Conservation (phyloP, 2,797 vertebrate species). For the Phrynocephalus guinanensis region DNA sequence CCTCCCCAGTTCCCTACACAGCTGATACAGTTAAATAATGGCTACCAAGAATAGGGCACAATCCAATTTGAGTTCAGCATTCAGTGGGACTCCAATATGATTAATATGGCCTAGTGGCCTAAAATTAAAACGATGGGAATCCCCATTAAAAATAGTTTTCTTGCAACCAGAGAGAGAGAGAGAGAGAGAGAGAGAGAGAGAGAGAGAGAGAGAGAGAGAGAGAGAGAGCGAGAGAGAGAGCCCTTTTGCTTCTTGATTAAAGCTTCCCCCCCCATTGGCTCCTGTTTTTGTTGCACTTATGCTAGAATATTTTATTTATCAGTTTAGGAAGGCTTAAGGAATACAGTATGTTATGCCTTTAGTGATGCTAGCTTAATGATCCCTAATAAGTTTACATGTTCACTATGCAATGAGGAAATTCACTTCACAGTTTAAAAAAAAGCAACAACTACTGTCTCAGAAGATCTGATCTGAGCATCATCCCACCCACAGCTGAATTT, state of each 20-base stretch:
- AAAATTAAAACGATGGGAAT: background rate
- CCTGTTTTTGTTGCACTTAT: conserved; percentile 20
- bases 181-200: too few species aligned
- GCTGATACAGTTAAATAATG: conserved; percentile 38
- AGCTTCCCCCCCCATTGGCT: background rate
- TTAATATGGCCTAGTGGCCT: background rate
- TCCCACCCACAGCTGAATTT: conserved; percentile 67
- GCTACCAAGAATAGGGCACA: background rate
- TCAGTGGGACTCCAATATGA: conserved; percentile 22
- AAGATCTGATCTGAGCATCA: conserved; percentile 52
- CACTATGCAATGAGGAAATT: conserved; percentile 79
- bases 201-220: too few species aligned
- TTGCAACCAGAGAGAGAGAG: background rate
- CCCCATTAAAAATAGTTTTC: conserved; percentile 17
- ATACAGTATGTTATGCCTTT: conserved; percentile 52
- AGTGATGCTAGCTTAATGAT: conserved; percentile 62
- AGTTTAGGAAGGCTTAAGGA: conserved; percentile 50
- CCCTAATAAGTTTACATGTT: conserved; percentile 75
- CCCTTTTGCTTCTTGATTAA: background rate
- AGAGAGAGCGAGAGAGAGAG: too few species aligned
- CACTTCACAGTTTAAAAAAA: conserved; percentile 51
- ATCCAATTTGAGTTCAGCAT: background rate
- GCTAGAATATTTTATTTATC: conserved; percentile 27
- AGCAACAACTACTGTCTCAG: conserved; percentile 44
- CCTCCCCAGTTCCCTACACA: conserved; percentile 37